A percentile compares a stretch with the other conserved stretches of the same genome.
These are phyloP conservation scores for Ridgeia piscesae DNA, from an alignment of 1,140 invertebrate species.

Conservation along the genomic window DNA sequence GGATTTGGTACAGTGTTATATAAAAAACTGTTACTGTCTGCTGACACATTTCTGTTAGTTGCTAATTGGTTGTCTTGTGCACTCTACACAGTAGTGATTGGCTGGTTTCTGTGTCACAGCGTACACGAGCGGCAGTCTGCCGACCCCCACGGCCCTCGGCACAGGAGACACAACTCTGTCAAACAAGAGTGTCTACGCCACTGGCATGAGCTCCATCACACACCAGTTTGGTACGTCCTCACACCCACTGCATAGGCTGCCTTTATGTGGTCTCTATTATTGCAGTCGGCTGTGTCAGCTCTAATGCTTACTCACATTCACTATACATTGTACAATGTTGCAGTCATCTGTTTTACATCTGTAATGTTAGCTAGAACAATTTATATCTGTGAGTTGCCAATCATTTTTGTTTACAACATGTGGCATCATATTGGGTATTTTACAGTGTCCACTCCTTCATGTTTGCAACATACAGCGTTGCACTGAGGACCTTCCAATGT, in stretches of 20 bases:
- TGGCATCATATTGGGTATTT: too few relatives aligned
- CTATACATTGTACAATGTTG: too few relatives aligned
- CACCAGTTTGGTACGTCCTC: background rate
- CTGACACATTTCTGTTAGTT: background rate
- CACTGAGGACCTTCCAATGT: too few relatives aligned
- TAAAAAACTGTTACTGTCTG: background rate
- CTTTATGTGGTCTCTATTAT: background rate
- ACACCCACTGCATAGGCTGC: background rate
- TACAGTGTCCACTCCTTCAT: too few relatives aligned
- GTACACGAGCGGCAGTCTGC: background rate
- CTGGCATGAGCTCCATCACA: background rate
- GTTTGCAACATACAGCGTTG: too few relatives aligned
- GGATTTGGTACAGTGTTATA: too few relatives aligned
- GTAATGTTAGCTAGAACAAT: background rate
- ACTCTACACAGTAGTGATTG: background rate
- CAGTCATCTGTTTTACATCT: too few relatives aligned
- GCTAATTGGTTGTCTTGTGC: too few relatives aligned
- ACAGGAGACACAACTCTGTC: background rate
- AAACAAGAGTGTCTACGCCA: background rate
- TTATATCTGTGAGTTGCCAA: too few relatives aligned
- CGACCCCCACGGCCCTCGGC: background rate
- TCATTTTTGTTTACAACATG: too few relatives aligned
- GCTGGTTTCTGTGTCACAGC: background rate
- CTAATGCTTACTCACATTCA: background rate
- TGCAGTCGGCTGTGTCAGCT: background rate